Evolutionary conservation across 2,797 vertebrate species (phyloP).

Genomic region (Neosalanx taihuensis): DNA sequence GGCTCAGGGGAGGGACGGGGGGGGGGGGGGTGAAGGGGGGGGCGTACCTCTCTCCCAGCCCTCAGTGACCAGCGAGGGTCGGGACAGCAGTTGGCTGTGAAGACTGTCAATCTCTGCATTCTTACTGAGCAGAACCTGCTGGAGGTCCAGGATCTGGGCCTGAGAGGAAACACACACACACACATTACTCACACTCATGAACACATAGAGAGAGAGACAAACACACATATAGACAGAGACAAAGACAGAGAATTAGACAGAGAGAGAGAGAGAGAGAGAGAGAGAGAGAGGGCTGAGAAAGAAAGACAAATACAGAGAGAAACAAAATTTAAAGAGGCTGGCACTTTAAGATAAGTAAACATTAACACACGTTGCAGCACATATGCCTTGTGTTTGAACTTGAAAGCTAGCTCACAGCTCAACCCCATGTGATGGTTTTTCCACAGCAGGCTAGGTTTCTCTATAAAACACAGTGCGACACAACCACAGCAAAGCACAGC

Average conservation of each 20-base stretch:
- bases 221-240: not conserved
- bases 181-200: not conserved
- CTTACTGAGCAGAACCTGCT: slow-evolving; percentile 87
- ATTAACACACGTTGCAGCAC: not conserved
- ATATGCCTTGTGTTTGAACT: not conserved
- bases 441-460: not conserved
- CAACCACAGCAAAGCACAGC: slow-evolving; percentile 29
- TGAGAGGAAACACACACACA: slow-evolving; percentile 49
- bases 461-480: not conserved
- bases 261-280: too few species aligned
- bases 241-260: not conserved
- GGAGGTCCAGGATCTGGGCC: slow-evolving; percentile 91
- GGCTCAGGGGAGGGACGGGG: not conserved
- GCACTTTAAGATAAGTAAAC: slow-evolving; percentile 2
- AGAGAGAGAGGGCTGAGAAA: too few species aligned
- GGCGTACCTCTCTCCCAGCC: slow-evolving; percentile 83
- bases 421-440: not conserved
- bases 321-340: too few species aligned
- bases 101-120: slow-evolving; percentile 90
- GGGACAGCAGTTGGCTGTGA: slow-evolving; percentile 84
- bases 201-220: slow-evolving; percentile 11
- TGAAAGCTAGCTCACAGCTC: not conserved
- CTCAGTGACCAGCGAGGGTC: slow-evolving; percentile 73
- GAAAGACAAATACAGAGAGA: too few species aligned
- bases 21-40: too few species aligned